Evolutionary conservation across 1,140 invertebrate genomes (phyloP).

Genomic region (Linepithema humile): DNA sequence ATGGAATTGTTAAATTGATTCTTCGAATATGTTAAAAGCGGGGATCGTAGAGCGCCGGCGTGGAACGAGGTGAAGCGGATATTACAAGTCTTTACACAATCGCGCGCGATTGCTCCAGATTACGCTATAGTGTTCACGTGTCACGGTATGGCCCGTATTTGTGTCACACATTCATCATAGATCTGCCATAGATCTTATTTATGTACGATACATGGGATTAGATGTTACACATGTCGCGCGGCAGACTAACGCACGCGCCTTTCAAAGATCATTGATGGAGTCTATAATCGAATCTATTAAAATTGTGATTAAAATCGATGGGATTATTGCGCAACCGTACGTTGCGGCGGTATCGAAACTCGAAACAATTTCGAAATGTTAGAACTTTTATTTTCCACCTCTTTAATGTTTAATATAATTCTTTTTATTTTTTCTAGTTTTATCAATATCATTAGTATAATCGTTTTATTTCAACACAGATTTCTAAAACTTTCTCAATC

Average conservation of each 20-base stretch:
- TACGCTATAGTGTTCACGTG: background rate
- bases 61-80: constrained; percentile 9
- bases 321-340: background rate
- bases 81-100: constrained; percentile 34
- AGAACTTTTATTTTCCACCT: no score
- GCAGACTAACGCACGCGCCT: background rate
- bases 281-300: background rate
- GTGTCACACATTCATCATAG: background rate
- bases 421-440: background rate
- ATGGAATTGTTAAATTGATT: constrained; percentile 54
- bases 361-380: background rate
- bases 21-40: constrained; percentile 1
- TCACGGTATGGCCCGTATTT: background rate
- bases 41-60: background rate
- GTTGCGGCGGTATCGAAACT: background rate
- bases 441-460: background rate
- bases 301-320: background rate
- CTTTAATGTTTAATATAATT: no score
- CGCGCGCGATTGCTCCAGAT: constrained; percentile 11
- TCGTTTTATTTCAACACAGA: no score
- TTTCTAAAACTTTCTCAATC: background rate
- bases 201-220: background rate
- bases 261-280: background rate
- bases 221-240: background rate
- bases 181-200: background rate